These are phyloP conservation scores for Tamias sibiricus DNA, from an alignment of 2,113 vertebrate species.

Conservation along the genomic window DNA sequence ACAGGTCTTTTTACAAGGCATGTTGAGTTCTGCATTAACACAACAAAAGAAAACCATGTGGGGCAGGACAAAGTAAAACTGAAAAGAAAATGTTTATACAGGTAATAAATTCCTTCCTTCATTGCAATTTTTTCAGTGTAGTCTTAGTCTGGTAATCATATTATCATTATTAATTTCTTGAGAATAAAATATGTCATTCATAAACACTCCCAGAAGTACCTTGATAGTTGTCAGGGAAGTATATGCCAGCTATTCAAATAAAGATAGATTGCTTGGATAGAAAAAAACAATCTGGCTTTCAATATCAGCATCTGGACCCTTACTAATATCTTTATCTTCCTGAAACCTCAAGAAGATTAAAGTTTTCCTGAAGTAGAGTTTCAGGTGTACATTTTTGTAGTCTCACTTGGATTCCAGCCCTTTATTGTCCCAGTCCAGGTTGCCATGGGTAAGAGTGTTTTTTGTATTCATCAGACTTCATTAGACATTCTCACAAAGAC, in stretches of 20 bases:
- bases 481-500: constrained; percentile 73
- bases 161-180: constrained; percentile 70
- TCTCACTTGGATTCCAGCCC: background rate
- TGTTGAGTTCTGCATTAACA: constrained; percentile 76
- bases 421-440: background rate
- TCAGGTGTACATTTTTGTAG: constrained; percentile 36
- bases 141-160: constrained; percentile 41
- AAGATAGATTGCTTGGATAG: constrained; percentile 66
- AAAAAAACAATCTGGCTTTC: constrained; percentile 61
- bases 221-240: constrained; percentile 43
- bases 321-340: constrained; percentile 63
- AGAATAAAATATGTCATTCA: constrained; percentile 45
- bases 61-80: background rate
- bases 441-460: constrained; percentile 60
- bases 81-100: constrained; percentile 13
- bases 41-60: constrained; percentile 75
- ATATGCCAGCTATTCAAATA: constrained; percentile 57
- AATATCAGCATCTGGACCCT: constrained; percentile 49
- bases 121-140: constrained; percentile 49
- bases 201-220: constrained; percentile 43
- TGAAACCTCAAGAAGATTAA: constrained; percentile 53
- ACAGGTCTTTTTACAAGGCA: constrained; percentile 77
- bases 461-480: constrained; percentile 73
- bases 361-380: background rate
- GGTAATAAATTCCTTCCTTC: background rate